Base-by-base conservation (phyloP, 2,888 invertebrate genomes). In the Hypercompe scribonia region DNA sequence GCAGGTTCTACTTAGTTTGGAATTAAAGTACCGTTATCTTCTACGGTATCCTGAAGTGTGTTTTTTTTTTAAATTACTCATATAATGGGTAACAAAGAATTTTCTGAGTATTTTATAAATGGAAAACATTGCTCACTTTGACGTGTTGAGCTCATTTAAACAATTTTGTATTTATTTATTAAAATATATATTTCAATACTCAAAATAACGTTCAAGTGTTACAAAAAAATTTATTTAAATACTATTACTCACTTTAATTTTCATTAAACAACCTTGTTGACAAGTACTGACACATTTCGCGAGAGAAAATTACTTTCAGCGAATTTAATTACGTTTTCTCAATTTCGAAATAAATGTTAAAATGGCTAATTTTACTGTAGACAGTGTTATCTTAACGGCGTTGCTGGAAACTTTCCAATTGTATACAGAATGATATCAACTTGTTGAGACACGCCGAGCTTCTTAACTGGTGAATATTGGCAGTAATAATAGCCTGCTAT, bases 381-480 rank as follows among this genome's bases (percentile, higher is more conserved):
- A 64, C 50, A 54, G 24, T 34, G 31, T 34, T 64, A 64, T 34
- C 64, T 64, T 64, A 64, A 34, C 58, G 15, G 28, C 58, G 64
- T 24, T 11, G 34, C 34, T 64, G 64, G 64, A 64, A 64, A 34
- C 64, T 64, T 34, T 64, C 64, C 64, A 64, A 64, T 33, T 64
- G 10, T 64, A 64, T 34, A 64, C 21, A 64, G 34, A 64, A 24
- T 64, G 64, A 64, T 33, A 34, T 64, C 21, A 64, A 64, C 58
- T 58, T 58, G 58, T 58, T 58, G 58, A 58, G 58, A 58, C 58
- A 54, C n/a, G 28, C 13, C 13, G 13, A 28, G 58, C 13, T 28
- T 7, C n/a, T 58, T 58, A 58, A 28, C 28, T 13, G 15, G 28
- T 58, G 28, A 28, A n/a, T 58, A 58, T 58, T 28, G 58, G 28